Conservation (phyloP, 2,797 vertebrate genomes). For the Nothura maculosa region DNA sequence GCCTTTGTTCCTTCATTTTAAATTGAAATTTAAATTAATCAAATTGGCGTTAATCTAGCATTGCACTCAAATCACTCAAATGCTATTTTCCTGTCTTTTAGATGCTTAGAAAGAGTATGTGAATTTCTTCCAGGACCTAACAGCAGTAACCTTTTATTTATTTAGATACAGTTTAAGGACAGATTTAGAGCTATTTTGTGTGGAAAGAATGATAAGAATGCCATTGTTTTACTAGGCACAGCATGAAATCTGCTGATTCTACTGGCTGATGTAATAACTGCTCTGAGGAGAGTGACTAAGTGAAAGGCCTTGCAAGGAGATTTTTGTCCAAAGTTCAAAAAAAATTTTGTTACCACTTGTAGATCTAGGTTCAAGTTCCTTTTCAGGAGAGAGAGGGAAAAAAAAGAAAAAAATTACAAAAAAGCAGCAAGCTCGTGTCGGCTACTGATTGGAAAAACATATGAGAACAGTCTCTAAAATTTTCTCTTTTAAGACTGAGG, state of each 20-base stretch:
- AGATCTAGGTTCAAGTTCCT: not conserved
- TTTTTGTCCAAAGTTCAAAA: not conserved
- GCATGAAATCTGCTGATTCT: not conserved
- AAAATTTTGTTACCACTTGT: not conserved
- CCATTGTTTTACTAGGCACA: not conserved
- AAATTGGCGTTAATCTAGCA: not conserved
- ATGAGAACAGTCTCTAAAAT: not conserved
- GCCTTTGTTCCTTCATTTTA: not conserved
- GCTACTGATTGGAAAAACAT: slow-evolving; percentile 24
- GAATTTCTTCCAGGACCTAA: not conserved
- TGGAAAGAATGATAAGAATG: slow-evolving; percentile 19
- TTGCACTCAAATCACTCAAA: not conserved
- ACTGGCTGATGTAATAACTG: slow-evolving; percentile 2
- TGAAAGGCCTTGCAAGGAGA: not conserved
- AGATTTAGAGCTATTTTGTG: not conserved
- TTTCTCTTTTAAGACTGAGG: not conserved
- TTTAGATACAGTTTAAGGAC: not conserved
- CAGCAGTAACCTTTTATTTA: not conserved
- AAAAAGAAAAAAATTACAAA: not conserved
- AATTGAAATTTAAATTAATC: not conserved
- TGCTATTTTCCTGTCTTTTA: not conserved
- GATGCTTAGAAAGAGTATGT: not conserved
- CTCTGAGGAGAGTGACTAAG: not conserved
- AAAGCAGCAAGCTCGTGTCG: not conserved
- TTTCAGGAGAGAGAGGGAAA: not conserved